Evolutionary conservation across 2,797 vertebrate species (phyloP).

Genomic region (Sebastes baramenuke): DNA sequence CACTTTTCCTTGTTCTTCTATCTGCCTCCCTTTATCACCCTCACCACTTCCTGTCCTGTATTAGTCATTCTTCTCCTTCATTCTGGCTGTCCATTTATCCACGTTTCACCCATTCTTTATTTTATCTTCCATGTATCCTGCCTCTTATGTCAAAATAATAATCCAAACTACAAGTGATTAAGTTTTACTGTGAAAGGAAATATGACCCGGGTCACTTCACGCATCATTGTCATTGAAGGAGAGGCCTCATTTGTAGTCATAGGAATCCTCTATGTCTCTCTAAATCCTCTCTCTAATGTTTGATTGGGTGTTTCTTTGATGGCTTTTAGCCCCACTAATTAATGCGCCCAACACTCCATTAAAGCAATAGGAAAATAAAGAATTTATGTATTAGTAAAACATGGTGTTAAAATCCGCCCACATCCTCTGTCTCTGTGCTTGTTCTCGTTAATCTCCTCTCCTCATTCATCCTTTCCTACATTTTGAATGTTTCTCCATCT

Average conservation of each 20-base stretch:
- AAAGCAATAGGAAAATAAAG: conserved; percentile 36
- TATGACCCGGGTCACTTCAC: conserved; percentile 3
- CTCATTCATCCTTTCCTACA: background rate
- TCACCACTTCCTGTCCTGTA: background rate
- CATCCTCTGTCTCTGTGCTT: background rate
- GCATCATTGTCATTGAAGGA: conserved; percentile 29
- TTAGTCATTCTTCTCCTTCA: background rate
- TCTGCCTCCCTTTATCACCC: conserved; percentile 10
- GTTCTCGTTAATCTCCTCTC: background rate
- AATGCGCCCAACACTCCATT: conserved; percentile 26
- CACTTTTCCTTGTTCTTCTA: background rate
- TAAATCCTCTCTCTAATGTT: conserved; percentile 16
- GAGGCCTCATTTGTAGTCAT: conserved; percentile 26
- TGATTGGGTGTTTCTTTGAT: conserved; percentile 13
- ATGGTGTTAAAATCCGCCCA: conserved; percentile 12
- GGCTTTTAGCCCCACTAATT: conserved; percentile 25
- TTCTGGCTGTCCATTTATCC: background rate
- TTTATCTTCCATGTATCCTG: background rate
- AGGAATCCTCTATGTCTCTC: conserved; percentile 5
- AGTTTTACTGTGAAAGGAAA: conserved; percentile 27
- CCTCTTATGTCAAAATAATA: conserved; percentile 6
- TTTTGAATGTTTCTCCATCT: background rate
- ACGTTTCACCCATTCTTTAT: background rate
- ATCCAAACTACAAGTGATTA: conserved; percentile 19
- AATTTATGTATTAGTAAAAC: conserved; percentile 22